Evolutionary conservation across 1,140 invertebrate species (phyloP).

Genomic region (Lordiphosa collinella): DNA sequence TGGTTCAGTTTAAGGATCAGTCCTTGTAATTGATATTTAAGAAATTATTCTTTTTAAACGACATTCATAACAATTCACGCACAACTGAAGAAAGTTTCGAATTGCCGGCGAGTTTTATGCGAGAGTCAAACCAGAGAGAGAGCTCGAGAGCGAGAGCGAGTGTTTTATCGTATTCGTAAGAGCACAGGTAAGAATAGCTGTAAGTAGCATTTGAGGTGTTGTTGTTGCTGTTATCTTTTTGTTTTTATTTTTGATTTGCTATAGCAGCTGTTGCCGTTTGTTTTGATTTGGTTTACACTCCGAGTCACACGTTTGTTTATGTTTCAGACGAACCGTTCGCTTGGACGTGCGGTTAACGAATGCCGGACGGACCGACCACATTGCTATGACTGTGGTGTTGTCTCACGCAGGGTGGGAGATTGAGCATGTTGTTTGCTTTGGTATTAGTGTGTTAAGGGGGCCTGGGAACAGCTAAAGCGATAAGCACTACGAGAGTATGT

Average conservation of each 20-base stretch:
- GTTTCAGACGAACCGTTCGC: slow-evolving; percentile 36
- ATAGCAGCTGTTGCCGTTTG: slow-evolving; percentile 25
- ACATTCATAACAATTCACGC: slow-evolving; percentile 36
- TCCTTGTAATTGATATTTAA: slow-evolving; percentile 1
- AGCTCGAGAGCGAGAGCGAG: slow-evolving; percentile 7
- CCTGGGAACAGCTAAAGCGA: slow-evolving; percentile 22
- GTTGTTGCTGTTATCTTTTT: background rate
- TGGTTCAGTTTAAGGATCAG: background rate
- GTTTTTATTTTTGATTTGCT: background rate
- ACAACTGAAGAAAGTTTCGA: slow-evolving; percentile 57
- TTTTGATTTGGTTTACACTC: slow-evolving; percentile 15
- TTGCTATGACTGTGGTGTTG: background rate
- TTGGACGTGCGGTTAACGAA: slow-evolving; percentile 35
- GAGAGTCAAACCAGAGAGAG: too few species aligned
- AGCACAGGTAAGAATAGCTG: slow-evolving; percentile 27
- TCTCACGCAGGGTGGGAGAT: slow-evolving; percentile 7
- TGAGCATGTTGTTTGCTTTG: background rate
- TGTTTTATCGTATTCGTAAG: slow-evolving; percentile 22
- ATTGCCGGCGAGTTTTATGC: slow-evolving; percentile 43
- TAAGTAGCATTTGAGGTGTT: background rate
- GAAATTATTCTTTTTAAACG: slow-evolving; percentile 1
- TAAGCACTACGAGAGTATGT: slow-evolving; percentile 26
- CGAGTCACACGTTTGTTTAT: slow-evolving; percentile 31
- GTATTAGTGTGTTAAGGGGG: slow-evolving; percentile 10
- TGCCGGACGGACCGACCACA: slow-evolving; percentile 10